phyloP scores from a whole-genome alignment of 2,888 invertebrate genomes.

The Melanchra persicariae region DNA sequence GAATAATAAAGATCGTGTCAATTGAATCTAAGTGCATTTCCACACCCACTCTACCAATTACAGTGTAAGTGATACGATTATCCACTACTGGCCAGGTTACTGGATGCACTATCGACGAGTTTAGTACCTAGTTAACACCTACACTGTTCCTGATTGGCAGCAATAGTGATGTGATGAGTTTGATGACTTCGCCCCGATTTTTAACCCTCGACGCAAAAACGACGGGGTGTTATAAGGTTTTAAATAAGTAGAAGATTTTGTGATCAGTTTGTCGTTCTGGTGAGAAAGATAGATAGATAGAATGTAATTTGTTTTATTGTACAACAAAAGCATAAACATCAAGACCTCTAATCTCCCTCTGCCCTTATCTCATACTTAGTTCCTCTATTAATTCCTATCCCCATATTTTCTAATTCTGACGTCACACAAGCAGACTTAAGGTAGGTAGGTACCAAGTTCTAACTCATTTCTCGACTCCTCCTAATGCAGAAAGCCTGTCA shows the following conservation, averaged over 20 bases:
- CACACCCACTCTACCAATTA: constrained; percentile 36
- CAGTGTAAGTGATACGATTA: constrained; percentile 43
- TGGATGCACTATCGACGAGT: constrained; percentile 45
- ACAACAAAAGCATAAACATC: too few species aligned
- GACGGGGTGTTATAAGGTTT: too few species aligned
- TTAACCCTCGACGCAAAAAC: too few species aligned
- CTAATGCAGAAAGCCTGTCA: constrained; percentile 63
- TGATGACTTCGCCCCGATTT: background rate
- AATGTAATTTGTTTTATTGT: too few species aligned
- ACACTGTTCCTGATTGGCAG: constrained; percentile 17
- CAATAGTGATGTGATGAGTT: background rate
- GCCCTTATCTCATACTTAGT: background rate
- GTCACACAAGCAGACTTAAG: constrained; percentile 9
- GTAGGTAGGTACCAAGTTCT: constrained; percentile 6
- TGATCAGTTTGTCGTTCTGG: too few species aligned
- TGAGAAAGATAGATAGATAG: too few species aligned
- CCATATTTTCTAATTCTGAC: background rate
- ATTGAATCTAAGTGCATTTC: background rate
- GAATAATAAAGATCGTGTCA: background rate
- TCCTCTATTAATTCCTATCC: background rate
- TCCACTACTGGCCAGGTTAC: constrained; percentile 13
- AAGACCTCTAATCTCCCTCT: too few species aligned
- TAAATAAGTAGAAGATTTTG: too few species aligned
- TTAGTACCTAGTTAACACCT: constrained; percentile 27
- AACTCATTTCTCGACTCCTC: constrained; percentile 23